Conservation (phyloP, 2,113 vertebrate genomes). For the Lanius collurio region DNA sequence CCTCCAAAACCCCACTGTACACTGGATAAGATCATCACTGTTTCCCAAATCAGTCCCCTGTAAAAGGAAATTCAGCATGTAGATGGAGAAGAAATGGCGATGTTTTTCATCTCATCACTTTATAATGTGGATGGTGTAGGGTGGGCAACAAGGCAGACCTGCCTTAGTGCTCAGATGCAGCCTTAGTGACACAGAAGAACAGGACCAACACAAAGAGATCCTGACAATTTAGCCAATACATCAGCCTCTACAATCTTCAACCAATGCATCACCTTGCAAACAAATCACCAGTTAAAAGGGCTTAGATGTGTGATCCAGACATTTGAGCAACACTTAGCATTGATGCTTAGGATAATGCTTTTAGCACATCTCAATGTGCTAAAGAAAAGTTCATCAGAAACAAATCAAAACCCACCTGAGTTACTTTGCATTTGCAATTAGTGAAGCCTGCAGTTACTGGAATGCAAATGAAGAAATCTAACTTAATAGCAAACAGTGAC, state of each 20-base stretch:
- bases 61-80: not conserved
- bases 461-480: not conserved
- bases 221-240: not conserved
- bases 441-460: not conserved
- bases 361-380: not conserved
- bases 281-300: not conserved
- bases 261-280: not conserved
- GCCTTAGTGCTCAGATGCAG: not conserved
- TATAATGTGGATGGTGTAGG: not conserved
- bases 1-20: not conserved
- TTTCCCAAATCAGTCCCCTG: not conserved
- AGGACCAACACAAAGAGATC: not conserved
- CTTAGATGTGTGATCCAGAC: not conserved
- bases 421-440: not conserved
- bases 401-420: not conserved
- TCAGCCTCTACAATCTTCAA: not conserved
- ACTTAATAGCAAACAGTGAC: not conserved
- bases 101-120: not conserved
- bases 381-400: not conserved
- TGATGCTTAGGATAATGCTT: not conserved
- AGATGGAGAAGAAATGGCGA: not conserved
- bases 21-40: not conserved
- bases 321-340: not conserved
- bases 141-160: not conserved
- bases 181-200: not conserved